Evolutionary conservation across 2,113 vertebrate genomes (phyloP).

Genomic region (zebrafish (Danio rerio)): GRCz12tu NC_133182.1:38098501-38099000

Average conservation of each 20-base stretch:
- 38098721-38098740: slow-evolving; percentile 3
- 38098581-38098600: neutral
- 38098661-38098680: neutral
- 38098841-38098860: neutral
- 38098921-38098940: too few relatives aligned
- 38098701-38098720: neutral
- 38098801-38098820: neutral
- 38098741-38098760: neutral
- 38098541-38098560: neutral
- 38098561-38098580: neutral
- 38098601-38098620: neutral
- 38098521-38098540: neutral
- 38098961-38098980: too few relatives aligned
- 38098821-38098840: neutral
- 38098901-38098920: too few relatives aligned
- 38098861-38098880: neutral
- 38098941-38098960: too few relatives aligned
- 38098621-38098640: neutral
- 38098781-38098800: neutral
- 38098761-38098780: neutral
- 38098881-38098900: neutral
- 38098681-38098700: neutral
- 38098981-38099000: too few relatives aligned
- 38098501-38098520: neutral
- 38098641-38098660: neutral